phyloP scores from a whole-genome alignment of 2,113 vertebrate species.

The Calyptommatus sinebrachiatus region DNA sequence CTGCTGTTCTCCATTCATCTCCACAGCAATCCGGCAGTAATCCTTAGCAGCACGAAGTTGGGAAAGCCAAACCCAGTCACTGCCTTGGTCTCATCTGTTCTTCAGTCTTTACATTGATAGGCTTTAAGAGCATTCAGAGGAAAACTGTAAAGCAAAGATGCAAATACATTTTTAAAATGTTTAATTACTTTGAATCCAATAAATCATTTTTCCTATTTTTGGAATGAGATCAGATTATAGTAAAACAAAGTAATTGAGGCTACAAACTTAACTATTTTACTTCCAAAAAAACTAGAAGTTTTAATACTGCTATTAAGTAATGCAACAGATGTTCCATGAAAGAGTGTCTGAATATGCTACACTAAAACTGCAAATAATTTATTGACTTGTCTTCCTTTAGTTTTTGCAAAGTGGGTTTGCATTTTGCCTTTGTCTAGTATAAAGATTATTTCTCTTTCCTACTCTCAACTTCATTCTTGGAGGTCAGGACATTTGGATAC shows the following conservation, averaged over 20 bases:
- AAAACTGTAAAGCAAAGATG: constrained; percentile 45
- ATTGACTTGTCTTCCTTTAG: background rate
- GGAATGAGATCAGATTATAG: background rate
- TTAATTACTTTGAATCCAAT: background rate
- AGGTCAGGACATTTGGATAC: background rate
- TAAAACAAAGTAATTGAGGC: background rate
- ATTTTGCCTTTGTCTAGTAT: background rate
- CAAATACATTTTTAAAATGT: background rate
- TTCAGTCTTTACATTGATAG: constrained; percentile 35
- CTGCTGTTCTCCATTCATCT: constrained; percentile 79
- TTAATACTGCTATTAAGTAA: background rate
- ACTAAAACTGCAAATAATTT: background rate
- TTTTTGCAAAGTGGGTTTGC: background rate
- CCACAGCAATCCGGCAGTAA: constrained; percentile 61
- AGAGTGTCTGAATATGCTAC: background rate
- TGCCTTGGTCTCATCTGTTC: constrained; percentile 46
- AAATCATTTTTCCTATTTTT: background rate
- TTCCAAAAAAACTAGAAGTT: background rate
- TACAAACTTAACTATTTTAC: background rate
- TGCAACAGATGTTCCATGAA: background rate
- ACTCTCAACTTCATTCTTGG: background rate
- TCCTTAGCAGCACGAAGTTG: constrained; percentile 46
- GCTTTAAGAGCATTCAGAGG: constrained; percentile 45
- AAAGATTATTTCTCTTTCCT: background rate
- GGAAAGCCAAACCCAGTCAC: constrained; percentile 34